Evolutionary conservation across 2,113 vertebrate species (phyloP).

Genomic region (Bufo gargarizans): DNA sequence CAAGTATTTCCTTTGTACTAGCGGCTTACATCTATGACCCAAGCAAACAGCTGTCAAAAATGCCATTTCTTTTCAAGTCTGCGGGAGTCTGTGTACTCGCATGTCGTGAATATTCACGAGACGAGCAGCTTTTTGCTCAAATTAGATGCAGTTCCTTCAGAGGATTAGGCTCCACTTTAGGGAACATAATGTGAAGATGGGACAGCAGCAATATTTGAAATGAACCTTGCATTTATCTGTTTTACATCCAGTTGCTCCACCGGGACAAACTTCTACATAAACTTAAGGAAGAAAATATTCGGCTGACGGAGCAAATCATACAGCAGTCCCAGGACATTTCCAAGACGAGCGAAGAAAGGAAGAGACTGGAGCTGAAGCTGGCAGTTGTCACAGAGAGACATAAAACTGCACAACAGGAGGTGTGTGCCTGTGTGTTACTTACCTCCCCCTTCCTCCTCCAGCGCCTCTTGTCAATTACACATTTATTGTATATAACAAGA

Average conservation of each 20-base stretch:
- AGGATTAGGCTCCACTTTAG: conserved; percentile 44
- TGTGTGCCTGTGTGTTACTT: conserved; percentile 39
- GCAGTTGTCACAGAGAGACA: conserved; percentile 67
- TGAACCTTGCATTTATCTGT: conserved; percentile 55
- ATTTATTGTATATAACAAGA: conserved; percentile 36
- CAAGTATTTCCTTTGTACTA: conserved; percentile 10
- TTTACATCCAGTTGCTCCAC: conserved; percentile 63
- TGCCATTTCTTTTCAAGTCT: conserved; percentile 5
- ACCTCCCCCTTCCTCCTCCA: neutral
- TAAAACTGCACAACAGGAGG: conserved; percentile 67
- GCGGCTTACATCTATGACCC: conserved; percentile 4
- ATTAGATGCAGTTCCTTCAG: conserved; percentile 39
- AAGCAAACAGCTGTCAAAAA: conserved; percentile 28
- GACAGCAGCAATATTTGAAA: conserved; percentile 54
- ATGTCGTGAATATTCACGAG: conserved; percentile 44
- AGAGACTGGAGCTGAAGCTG: conserved; percentile 69
- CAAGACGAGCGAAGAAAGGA: conserved; percentile 64
- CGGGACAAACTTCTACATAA: conserved; percentile 65
- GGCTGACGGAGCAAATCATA: conserved; percentile 67
- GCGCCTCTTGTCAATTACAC: conserved; percentile 51
- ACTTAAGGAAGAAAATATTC: conserved; percentile 62
- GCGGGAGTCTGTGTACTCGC: conserved; percentile 8
- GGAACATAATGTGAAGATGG: conserved; percentile 53
- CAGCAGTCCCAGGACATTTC: conserved; percentile 62
- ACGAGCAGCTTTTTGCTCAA: conserved; percentile 39